Conservation (phyloP, 2,797 vertebrate species). For the Chiropotes sagulatus region DNA sequence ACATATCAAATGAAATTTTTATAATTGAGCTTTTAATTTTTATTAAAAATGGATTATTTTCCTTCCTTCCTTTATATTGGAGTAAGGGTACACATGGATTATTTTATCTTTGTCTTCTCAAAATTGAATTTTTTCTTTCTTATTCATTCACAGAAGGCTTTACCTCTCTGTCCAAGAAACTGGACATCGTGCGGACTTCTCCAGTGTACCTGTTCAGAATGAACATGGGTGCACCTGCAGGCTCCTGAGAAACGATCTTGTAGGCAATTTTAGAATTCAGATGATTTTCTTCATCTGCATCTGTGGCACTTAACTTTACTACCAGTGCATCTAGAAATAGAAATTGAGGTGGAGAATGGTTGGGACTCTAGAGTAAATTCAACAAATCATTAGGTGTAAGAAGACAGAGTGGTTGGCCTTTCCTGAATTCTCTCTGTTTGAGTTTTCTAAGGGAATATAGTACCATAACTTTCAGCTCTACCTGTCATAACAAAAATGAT, state of each 20-base stretch:
- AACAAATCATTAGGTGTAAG: neutral
- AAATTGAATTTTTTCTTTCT: neutral
- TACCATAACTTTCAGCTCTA: neutral
- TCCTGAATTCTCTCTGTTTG: neutral
- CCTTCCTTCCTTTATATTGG: neutral
- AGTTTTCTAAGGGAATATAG: neutral
- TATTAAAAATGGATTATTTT: neutral
- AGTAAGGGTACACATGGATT: neutral
- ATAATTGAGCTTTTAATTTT: neutral
- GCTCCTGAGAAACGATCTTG: slow-evolving; percentile 87
- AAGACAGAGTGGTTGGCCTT: neutral
- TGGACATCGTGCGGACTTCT: slow-evolving; percentile 85
- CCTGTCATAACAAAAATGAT: neutral
- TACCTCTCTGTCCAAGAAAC: slow-evolving; percentile 89
- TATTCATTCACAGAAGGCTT: neutral
- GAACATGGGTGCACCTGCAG: slow-evolving; percentile 84
- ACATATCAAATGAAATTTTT: neutral
- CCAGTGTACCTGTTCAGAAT: slow-evolving; percentile 86
- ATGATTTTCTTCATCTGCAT: slow-evolving; percentile 88
- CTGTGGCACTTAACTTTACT: slow-evolving; percentile 86
- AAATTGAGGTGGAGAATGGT: neutral
- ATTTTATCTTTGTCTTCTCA: neutral
- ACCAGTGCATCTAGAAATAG: slow-evolving; percentile 84
- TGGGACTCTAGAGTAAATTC: slow-evolving; percentile 50
- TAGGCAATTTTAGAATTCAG: slow-evolving; percentile 89